Conservation (phyloP, 1,140 invertebrate species). For the Drosophila hydei region DNA sequence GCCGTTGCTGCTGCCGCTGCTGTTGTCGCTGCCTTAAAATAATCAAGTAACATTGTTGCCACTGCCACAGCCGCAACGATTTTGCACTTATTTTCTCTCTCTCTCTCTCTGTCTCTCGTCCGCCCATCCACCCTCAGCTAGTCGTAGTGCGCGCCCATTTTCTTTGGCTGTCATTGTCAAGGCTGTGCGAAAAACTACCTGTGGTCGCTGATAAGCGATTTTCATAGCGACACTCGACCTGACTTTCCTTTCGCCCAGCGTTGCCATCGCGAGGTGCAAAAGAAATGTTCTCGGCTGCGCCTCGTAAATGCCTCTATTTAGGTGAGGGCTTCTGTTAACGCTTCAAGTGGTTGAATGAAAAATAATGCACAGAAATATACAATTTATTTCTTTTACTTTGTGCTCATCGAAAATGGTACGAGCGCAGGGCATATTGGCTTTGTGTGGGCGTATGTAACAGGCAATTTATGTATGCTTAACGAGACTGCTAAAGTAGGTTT, state of each 20-base stretch:
- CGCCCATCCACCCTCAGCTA: conserved; percentile 1
- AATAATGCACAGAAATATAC: not conserved
- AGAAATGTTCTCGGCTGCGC: not conserved
- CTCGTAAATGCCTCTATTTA: not conserved
- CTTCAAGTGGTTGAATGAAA: not conserved
- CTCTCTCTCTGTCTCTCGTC: not conserved
- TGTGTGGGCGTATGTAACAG: no score
- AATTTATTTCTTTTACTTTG: not conserved
- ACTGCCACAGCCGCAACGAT: conserved; percentile 37
- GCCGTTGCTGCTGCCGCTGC: conserved; percentile 11
- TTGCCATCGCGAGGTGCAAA: not conserved
- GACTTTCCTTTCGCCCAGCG: not conserved
- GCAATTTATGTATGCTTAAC: no score
- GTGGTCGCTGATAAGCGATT: conserved; percentile 48
- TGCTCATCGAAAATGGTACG: no score
- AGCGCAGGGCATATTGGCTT: not conserved
- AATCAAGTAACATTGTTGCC: conserved; percentile 40
- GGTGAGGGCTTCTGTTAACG: not conserved
- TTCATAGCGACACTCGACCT: conserved; percentile 15
- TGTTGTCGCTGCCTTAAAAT: conserved; percentile 31
- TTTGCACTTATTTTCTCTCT: conserved; percentile 47
- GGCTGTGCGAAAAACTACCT: conserved; percentile 74
- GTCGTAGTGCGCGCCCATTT: conserved; percentile 46
- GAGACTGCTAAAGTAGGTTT: no score
- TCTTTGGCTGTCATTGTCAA: conserved; percentile 76